Conservation (phyloP, 2,113 vertebrate species). For the Eublepharis macularius region DNA sequence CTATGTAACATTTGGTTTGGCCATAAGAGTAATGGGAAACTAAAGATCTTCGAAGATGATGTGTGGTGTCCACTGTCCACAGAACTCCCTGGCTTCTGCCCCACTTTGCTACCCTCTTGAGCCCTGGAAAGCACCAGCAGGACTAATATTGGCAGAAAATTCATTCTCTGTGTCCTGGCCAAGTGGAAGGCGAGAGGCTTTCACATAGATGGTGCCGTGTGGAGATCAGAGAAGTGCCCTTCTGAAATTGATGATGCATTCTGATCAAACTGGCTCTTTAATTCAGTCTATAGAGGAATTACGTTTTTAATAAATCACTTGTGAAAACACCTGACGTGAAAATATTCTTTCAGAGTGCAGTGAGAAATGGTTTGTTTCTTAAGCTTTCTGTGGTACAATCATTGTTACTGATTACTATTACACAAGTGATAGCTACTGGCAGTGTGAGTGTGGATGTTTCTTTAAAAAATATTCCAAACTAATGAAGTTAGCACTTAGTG, state of each 20-base stretch:
- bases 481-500: conserved; percentile 61
- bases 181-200: no score
- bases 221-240: neutral
- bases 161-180: neutral
- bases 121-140: neutral
- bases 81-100: neutral
- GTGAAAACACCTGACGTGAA: neutral
- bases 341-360: neutral
- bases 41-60: neutral
- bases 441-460: conserved; percentile 36
- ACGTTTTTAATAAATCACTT: neutral
- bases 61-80: neutral
- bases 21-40: neutral
- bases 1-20: no score
- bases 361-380: neutral
- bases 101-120: neutral
- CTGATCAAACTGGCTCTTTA: neutral
- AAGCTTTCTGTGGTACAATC: neutral
- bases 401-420: neutral
- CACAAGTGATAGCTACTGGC: neutral
- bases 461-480: conserved; percentile 18
- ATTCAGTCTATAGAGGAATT: neutral
- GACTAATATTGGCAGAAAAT: neutral
- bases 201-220: neutral
- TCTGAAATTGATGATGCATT: neutral